phyloP scores from a whole-genome alignment of 2,113 vertebrate species.

The Salvelinus fontinalis region DNA sequence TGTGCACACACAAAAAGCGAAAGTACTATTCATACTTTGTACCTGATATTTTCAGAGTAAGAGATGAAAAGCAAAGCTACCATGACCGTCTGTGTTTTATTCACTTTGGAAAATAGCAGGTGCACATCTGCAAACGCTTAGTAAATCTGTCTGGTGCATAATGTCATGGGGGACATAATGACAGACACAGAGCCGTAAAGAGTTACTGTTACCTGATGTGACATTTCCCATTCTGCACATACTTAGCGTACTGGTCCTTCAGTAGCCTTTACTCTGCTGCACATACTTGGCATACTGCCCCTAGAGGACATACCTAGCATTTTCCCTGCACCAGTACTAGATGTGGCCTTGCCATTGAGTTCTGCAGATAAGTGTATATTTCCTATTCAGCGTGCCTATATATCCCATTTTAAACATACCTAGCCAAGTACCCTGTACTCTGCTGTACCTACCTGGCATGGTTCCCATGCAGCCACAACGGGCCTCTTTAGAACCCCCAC shows the following conservation, averaged over 20 bases:
- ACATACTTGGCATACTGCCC: neutral
- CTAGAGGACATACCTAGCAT: neutral
- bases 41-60: neutral
- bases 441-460: slow-evolving; percentile 83
- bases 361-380: neutral
- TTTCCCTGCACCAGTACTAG: no score
- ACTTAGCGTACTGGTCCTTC: neutral
- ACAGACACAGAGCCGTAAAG: slow-evolving; percentile 1
- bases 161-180: no score
- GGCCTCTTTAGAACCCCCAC: slow-evolving; percentile 84
- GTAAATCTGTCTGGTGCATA: no score
- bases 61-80: no score
- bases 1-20: slow-evolving; percentile 39
- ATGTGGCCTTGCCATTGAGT: no score
- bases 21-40: neutral
- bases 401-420: neutral
- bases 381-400: no score
- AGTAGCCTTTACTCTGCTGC: neutral
- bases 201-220: neutral
- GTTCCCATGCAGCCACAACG: slow-evolving; percentile 87
- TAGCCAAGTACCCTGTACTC: neutral
- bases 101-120: no score
- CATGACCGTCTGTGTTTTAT: no score
- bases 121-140: no score
- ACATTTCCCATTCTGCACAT: neutral